Evolutionary conservation across 2,113 vertebrate species (phyloP).

Genomic region (Narcine bancroftii): DNA sequence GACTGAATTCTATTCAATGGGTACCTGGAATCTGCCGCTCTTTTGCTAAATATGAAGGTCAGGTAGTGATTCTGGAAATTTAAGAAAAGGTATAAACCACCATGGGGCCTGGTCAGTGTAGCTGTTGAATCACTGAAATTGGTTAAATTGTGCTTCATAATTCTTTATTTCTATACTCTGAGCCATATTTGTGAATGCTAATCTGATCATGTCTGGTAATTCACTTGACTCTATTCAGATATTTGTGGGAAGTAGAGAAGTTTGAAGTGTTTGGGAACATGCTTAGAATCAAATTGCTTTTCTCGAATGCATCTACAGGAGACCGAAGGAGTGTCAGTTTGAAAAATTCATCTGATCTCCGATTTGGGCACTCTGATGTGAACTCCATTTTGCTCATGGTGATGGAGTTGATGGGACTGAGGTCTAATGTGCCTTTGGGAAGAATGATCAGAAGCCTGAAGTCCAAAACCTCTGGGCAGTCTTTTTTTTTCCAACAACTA

Average conservation of each 20-base stretch:
- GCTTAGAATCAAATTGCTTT: not conserved
- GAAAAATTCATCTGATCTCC: not conserved
- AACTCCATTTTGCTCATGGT: slow-evolving; percentile 48
- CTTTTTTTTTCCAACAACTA: no score
- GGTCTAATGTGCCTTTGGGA: no score
- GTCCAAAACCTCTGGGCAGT: no score
- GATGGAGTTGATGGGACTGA: slow-evolving; percentile 90
- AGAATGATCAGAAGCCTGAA: no score
- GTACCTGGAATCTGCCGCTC: no score
- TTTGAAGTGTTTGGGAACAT: not conserved
- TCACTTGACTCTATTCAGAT: not conserved
- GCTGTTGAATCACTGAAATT: no score
- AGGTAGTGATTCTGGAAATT: not conserved
- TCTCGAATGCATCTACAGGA: not conserved
- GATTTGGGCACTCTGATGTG: not conserved
- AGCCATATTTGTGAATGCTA: not conserved
- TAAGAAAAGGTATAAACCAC: not conserved
- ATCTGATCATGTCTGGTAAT: not conserved
- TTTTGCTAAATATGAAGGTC: no score
- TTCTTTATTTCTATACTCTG: not conserved
- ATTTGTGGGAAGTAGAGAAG: not conserved
- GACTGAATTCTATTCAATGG: no score
- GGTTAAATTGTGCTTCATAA: no score
- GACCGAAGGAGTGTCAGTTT: not conserved
- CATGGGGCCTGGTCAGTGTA: not conserved